These are phyloP conservation scores for Ammodytes dubius DNA, from an alignment of 2,113 vertebrate genomes.

Conservation along the genomic window DNA sequence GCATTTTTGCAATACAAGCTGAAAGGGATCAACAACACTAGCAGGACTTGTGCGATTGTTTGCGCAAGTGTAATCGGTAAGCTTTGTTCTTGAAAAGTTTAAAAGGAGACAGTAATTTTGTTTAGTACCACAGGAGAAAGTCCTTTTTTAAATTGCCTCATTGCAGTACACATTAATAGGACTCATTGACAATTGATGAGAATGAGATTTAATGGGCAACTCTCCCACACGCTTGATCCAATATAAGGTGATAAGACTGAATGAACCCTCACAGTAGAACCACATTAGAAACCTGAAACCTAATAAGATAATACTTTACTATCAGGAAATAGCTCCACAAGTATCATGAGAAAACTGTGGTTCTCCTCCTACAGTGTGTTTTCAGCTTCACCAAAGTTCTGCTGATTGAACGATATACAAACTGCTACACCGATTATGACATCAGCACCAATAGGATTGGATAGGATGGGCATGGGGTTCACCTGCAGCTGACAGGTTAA, in stretches of 20 bases:
- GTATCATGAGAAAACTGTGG: background rate
- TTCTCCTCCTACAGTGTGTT: slow-evolving; percentile 4
- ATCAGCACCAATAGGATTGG: slow-evolving; percentile 25
- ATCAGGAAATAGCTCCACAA: background rate
- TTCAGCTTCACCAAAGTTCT: slow-evolving; percentile 24
- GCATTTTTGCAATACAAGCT: slow-evolving; percentile 22
- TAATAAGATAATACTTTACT: background rate
- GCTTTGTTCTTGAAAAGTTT: background rate
- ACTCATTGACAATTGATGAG: background rate
- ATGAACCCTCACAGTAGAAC: background rate
- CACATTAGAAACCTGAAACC: background rate
- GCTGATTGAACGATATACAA: slow-evolving; percentile 44
- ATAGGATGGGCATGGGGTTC: background rate
- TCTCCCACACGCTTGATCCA: background rate
- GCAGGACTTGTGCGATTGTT: background rate
- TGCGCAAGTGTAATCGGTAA: background rate
- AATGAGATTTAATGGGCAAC: background rate
- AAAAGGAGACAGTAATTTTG: background rate
- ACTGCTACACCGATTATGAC: slow-evolving; percentile 7
- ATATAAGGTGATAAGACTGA: background rate
- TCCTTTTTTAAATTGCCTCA: background rate
- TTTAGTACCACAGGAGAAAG: background rate
- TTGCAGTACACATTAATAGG: background rate
- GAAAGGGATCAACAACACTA: background rate
- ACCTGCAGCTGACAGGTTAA: slow-evolving; percentile 57